Evolutionary conservation across 2,888 invertebrate genomes (phyloP), one percentile per base, ranked within the genome.

Genomic region (Gerris lacustris): DNA sequence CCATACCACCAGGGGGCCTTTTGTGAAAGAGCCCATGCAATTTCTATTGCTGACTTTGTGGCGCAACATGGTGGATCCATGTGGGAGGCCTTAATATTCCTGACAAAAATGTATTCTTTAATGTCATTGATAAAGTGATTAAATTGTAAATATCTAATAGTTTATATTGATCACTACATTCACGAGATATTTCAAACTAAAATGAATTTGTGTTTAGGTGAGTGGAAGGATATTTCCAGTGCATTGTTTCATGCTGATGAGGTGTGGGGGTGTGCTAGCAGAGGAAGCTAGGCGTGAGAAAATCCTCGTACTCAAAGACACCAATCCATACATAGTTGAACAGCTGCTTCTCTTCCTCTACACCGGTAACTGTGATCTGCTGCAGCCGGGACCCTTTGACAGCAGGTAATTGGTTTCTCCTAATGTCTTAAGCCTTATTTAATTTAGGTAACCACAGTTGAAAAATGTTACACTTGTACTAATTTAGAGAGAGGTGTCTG

Each of bases 261-360:
- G 85, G 74, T 87, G 88, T 72, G 84, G 86, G 6, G 84, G 84
- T 31, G 83, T 92, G 6, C 83, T 84, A 75, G 78, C 6, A 75
- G 79, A 44, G 78, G 69, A 67, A 7, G 67, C 72, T 31, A 67
- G 72, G 7, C 75, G 74, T 44, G 71, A 72, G 17, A 75, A 76
- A 15, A 81, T 82, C 0, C 78, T 80, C 0, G 77, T 88, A 0
- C 76, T 89, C 6, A 82, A 84, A 0, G 84, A 85, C 72, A 80
- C 87, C 0, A 82, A 85, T 69, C 84, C 86, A 0, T 84, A 87
- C 69, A 86, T 90, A 72, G 90, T 93, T 78, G 85, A 88, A 72
- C 83, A 91, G 73, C 81, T 92, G n/a, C 79, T 93, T 6, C 79
- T 81, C 71, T 88, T 82, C 78, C 85, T 92, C 76, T 93, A 94